A percentile compares a stretch with the other conserved stretches of the same genome.
Conservation (phyloP, 30 jellyfish, hydroid and myxozoan genomes). For the Turritopsis dohrnii region DNA sequence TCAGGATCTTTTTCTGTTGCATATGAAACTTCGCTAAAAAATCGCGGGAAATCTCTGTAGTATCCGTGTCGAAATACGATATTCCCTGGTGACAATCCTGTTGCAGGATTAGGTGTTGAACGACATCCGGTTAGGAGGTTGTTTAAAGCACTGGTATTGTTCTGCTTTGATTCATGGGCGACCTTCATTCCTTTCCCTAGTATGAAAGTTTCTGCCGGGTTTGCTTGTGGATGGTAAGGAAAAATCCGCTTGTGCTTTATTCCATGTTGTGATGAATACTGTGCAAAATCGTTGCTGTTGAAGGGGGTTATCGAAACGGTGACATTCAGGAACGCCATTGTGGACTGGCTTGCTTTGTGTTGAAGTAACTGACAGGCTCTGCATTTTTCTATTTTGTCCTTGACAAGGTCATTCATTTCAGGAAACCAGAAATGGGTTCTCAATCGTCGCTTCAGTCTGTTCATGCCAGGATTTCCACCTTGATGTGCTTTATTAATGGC, state of each 20-base stretch:
- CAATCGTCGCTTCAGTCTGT: background rate
- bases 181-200: constrained; percentile 21
- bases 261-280: background rate
- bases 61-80: background rate
- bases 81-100: background rate
- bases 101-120: background rate
- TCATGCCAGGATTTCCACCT: constrained; percentile 32
- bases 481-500: too few relatives aligned
- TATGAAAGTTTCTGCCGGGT: constrained; percentile 19
- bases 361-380: background rate
- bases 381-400: background rate
- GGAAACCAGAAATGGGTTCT: constrained; percentile 13
- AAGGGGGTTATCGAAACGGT: background rate
- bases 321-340: background rate
- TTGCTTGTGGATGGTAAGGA: background rate
- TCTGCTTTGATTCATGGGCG: background rate
- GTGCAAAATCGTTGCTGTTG: background rate
- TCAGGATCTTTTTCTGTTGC: too few relatives aligned
- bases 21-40: too few relatives aligned
- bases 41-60: background rate
- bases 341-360: constrained; percentile 1
- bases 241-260: background rate
- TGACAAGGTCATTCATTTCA: background rate
- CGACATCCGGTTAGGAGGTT: background rate
- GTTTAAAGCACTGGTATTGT: background rate